These are phyloP conservation scores for Rosalia funebris DNA, from an alignment of 2,888 invertebrate species.

Conservation along the genomic window DNA sequence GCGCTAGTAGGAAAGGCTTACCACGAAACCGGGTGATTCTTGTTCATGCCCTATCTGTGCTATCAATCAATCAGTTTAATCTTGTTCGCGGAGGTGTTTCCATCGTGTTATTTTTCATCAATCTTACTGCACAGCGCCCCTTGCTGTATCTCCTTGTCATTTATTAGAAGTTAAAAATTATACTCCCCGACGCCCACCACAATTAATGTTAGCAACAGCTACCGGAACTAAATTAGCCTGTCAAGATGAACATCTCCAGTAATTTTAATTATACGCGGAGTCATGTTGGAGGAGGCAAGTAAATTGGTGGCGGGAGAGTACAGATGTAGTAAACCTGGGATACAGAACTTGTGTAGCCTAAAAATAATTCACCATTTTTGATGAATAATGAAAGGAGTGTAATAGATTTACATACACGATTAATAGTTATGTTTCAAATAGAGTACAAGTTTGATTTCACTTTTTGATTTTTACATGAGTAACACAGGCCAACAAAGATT, in stretches of 20 bases:
- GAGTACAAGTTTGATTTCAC: too few relatives aligned
- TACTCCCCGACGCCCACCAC: constrained; percentile 23
- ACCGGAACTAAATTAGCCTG: constrained; percentile 24
- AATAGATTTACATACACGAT: too few relatives aligned
- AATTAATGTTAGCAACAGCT: constrained; percentile 24
- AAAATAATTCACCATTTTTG: too few relatives aligned
- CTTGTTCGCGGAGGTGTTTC: constrained; percentile 28
- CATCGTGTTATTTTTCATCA: constrained; percentile 33
- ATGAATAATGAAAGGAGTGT: too few relatives aligned
- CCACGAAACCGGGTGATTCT: constrained; percentile 21
- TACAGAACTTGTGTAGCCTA: too few relatives aligned
- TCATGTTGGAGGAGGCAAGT: too few relatives aligned
- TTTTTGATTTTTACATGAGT: too few relatives aligned
- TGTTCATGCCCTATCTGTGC: constrained; percentile 24
- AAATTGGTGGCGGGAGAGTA: too few relatives aligned
- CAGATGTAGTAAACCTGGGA: too few relatives aligned
- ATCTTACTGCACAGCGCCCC: constrained; percentile 19
- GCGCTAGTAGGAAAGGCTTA: constrained; percentile 10
- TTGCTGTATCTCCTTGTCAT: constrained; percentile 23
- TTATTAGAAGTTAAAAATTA: constrained; percentile 31
- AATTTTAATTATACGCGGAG: too few relatives aligned
- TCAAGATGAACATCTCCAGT: constrained; percentile 6
- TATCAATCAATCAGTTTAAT: constrained; percentile 35
- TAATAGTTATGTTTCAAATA: too few relatives aligned
- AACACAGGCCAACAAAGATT: too few relatives aligned